These are phyloP conservation scores for Plodia interpunctella DNA, from an alignment of 1,140 invertebrate species.

Conservation along the genomic window DNA sequence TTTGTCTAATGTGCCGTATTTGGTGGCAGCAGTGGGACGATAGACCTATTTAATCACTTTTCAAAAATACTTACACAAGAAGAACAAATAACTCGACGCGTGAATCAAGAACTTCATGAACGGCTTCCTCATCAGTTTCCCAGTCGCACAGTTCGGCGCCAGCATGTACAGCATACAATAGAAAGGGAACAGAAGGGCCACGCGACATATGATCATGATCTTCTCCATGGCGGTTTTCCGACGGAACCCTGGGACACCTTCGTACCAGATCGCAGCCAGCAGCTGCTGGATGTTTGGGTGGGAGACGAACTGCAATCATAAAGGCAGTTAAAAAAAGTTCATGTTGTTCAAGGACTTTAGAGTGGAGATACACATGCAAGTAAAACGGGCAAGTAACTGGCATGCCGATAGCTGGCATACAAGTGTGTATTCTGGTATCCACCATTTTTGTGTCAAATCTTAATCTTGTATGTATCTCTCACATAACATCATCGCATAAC, in stretches of 20 bases:
- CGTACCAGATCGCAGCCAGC: slow-evolving; percentile 94
- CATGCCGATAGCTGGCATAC: too few species aligned
- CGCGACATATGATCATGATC: slow-evolving; percentile 83
- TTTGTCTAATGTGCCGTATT: too few species aligned
- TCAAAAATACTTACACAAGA: slow-evolving; percentile 83
- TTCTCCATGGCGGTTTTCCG: slow-evolving; percentile 84
- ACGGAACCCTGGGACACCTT: slow-evolving; percentile 92
- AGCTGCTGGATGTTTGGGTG: slow-evolving; percentile 95
- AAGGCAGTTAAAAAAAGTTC: neutral
- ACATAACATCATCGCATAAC: too few species aligned
- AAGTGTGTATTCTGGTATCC: too few species aligned
- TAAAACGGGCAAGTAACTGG: too few species aligned
- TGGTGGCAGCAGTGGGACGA: too few species aligned
- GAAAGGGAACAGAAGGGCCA: slow-evolving; percentile 90
- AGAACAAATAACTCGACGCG: slow-evolving; percentile 94
- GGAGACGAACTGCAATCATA: slow-evolving; percentile 86
- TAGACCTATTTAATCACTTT: too few species aligned
- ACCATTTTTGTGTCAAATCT: too few species aligned
- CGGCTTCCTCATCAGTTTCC: slow-evolving; percentile 89
- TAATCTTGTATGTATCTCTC: too few species aligned
- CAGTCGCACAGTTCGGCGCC: slow-evolving; percentile 85
- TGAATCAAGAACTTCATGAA: slow-evolving; percentile 97
- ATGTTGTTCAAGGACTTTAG: too few species aligned
- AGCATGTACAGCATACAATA: slow-evolving; percentile 91
- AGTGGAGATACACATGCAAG: too few species aligned